Evolutionary conservation across 2,888 invertebrate species (phyloP).

Genomic region (Meandrusa payeni): DNA sequence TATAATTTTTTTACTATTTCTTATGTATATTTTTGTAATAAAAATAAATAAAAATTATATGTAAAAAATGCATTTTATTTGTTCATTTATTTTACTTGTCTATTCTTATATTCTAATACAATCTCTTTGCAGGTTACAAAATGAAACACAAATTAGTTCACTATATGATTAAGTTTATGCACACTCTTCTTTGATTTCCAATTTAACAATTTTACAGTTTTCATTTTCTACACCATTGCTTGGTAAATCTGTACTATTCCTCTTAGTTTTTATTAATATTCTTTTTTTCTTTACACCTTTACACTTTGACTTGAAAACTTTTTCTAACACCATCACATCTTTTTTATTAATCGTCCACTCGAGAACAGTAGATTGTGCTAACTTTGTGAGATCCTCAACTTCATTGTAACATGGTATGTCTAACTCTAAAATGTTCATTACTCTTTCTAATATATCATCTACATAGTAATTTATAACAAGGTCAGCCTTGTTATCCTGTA

Average conservation of each 20-base stretch:
- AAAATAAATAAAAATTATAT: too few relatives aligned
- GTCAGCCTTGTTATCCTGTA: slow-evolving; percentile 93
- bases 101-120: background rate
- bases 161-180: too few relatives aligned
- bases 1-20: too few relatives aligned
- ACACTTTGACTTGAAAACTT: slow-evolving; percentile 73
- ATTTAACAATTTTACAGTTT: slow-evolving; percentile 50
- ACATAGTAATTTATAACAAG: slow-evolving; percentile 94
- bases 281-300: slow-evolving; percentile 72
- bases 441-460: slow-evolving; percentile 88
- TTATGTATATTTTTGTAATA: too few relatives aligned
- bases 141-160: too few relatives aligned
- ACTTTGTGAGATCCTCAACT: slow-evolving; percentile 84
- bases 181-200: slow-evolving; percentile 47
- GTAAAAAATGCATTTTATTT: too few relatives aligned
- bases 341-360: slow-evolving; percentile 88
- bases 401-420: slow-evolving; percentile 87
- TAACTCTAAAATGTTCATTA: slow-evolving; percentile 87
- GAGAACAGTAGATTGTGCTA: slow-evolving; percentile 61
- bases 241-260: slow-evolving; percentile 37
- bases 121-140: too few relatives aligned
- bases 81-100: too few relatives aligned
- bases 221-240: slow-evolving; percentile 24
- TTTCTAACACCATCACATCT: slow-evolving; percentile 82
- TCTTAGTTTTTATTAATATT: slow-evolving; percentile 55